A percentile compares a stretch with the other conserved stretches of the same genome.
Conservation (phyloP, 2,797 vertebrate species). For the Gymnothorax javanicus region DNA sequence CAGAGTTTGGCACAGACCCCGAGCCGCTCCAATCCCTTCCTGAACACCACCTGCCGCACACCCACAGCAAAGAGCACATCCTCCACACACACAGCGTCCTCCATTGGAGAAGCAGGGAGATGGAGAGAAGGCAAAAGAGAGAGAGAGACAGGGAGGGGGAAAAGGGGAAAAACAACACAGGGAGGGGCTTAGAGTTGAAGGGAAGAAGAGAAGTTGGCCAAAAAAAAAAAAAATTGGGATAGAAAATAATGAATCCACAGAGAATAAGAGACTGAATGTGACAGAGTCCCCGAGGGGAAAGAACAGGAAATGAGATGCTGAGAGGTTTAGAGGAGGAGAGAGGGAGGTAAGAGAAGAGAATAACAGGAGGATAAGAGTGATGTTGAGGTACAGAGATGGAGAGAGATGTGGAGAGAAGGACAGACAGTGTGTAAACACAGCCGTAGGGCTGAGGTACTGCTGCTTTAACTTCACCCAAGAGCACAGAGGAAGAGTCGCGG, state of each 20-base stretch:
- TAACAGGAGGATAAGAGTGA: not conserved
- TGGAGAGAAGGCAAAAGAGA: constrained; percentile 10
- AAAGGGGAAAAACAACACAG: not conserved
- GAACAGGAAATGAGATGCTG: not conserved
- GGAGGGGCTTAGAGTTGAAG: no score
- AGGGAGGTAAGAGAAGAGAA: not conserved
- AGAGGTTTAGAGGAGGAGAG: not conserved
- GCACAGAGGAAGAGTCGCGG: constrained; percentile 10
- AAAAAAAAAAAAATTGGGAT: not conserved
- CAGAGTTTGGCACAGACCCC: constrained; percentile 47
- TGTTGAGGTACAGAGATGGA: not conserved
- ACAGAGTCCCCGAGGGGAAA: constrained; percentile 11
- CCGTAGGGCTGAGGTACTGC: not conserved
- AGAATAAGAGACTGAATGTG: constrained; percentile 10
- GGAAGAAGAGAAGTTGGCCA: not conserved
- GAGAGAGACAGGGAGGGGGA: constrained; percentile 3
- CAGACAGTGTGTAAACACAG: not conserved
- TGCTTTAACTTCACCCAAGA: not conserved
- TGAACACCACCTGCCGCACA: constrained; percentile 47
- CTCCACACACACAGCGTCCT: constrained; percentile 44
- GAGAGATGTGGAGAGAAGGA: not conserved
- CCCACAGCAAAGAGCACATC: constrained; percentile 50
- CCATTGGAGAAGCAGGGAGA: constrained; percentile 31
- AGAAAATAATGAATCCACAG: not conserved
- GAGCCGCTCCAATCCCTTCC: constrained; percentile 50